Evolutionary conservation across 2,888 invertebrate species (phyloP).

Genomic region (Theristus sp.): DNA sequence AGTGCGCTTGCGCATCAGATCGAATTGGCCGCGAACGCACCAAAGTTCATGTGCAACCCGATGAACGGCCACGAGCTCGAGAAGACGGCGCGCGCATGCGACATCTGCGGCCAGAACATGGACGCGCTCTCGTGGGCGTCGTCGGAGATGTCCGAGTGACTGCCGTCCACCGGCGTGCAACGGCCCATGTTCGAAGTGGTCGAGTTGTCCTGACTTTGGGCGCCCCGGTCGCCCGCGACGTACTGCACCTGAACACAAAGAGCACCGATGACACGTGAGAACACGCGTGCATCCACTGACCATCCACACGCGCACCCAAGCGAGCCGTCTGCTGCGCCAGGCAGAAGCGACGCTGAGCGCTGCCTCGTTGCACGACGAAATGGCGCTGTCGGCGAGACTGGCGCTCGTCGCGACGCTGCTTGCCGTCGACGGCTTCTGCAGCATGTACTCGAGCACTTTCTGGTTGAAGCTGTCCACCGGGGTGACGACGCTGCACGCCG

Average conservation of each 20-base stretch:
- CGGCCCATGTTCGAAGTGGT: no score
- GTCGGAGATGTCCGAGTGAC: no score
- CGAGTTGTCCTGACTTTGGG: slow-evolving; percentile 10
- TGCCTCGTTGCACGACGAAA: background rate
- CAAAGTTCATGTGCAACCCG: slow-evolving; percentile 8
- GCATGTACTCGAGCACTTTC: background rate
- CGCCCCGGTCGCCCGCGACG: slow-evolving; percentile 7
- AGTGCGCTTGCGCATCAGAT: no score
- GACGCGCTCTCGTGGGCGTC: no score
- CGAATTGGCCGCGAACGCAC: background rate
- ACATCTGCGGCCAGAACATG: no score
- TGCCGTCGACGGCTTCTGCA: background rate
- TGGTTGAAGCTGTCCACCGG: slow-evolving; percentile 10
- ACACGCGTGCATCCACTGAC: no score
- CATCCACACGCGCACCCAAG: background rate
- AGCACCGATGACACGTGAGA: background rate
- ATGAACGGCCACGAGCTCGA: slow-evolving; percentile 12
- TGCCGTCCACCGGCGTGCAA: no score
- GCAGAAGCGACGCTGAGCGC: no score
- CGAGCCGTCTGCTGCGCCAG: background rate
- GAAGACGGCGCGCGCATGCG: no score
- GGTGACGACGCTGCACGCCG: slow-evolving; percentile 1
- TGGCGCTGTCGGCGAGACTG: background rate
- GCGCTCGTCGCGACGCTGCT: background rate
- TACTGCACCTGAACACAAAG: background rate